Evolutionary conservation across 1,140 invertebrate species (phyloP), one percentile per base, ranked within the genome.

Genomic region (Sitobion miscanthi): DNA sequence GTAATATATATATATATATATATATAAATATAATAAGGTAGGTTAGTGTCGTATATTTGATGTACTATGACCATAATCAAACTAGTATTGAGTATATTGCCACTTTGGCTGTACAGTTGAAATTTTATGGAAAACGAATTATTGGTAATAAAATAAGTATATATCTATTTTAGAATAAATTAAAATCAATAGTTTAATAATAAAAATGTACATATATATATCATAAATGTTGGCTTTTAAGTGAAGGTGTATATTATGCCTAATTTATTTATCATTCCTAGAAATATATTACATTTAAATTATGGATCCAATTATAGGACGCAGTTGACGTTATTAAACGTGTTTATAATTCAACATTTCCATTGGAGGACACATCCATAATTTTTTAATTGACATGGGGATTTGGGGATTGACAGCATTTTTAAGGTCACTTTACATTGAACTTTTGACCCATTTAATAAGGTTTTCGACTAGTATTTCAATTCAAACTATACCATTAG

Each of bases 401-500:
- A 45, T 85, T 85, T 42, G 23, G 35, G 82, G 35, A 85, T 42
- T 23, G 82, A 23, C 20, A 83, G 38, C 17, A 83, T 52, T 83
- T 35, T 83, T 83, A 83, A 42, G 17, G 38, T 85, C 82, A 85
- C 82, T 85, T 85, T 45, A 47, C 42, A 47, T 45, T 86, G 42
- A 45, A 86, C 38, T 47, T 86, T 47, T 47, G 42, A 86, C 42
- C 42, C 83, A 86, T 85, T 38, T 85, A 85, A 85, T 85, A 45
- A 85, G 35, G 21, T 85, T 69, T 30, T n/a, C 9, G 62, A 69
- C 62, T 30, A 69, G 30, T 3, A 69, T 69, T 62, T 69, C 4
- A 11, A 30, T 30, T 69, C 4, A 69, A 69, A 30, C 25, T 69
- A 69, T n/a, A 69, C 30, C 62, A 69, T n/a, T 69, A 69, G 25